Base-by-base conservation (phyloP, 92 coral and sea anemone species). In the Paramuricea clavata region DNA sequence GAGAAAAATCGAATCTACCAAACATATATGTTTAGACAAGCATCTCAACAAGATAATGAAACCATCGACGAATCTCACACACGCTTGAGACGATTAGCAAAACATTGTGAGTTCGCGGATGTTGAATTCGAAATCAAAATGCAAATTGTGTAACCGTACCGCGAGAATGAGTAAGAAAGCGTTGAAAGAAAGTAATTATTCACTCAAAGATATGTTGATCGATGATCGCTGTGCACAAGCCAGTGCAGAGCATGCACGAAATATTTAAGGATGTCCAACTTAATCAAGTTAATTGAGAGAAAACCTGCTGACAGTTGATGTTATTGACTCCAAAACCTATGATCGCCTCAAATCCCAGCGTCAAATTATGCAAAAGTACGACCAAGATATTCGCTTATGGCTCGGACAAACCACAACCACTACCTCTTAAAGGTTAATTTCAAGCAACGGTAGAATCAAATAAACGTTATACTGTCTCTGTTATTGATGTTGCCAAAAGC, bases 21-120 rank as follows among this genome's bases (percentile, higher is more conserved):
- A 65, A 61, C 71, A 22, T 88, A 82, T 77, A 60, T 33, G 59
- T 88, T 82, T 59, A 35, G 83, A 36, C 57, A 74, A 56, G 54
- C 89, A 35, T 17, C 85, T 41, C 89, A 85, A 65, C 72, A 68
- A 68, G 74, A 30, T 10, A 2, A 5, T 5, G 42, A 32, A 68
- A 27, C 43, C n/a, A 68, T 68, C 21, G 74, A 68, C 44, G 74
- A 68, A 30, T 68, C 5, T 35, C 74, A 68, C 27, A 57, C 65
- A 19, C 65, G 65, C 8, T 16, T 57, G 27, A 8, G 65, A 57
- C 26, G 30, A 8, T 5, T 57, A n/a, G 27, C 49, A 22, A 50
- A 22, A 49, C n/a, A 43, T 8, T 59, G 56, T 57, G 32, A 15
- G 2, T 57, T 57, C 5, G n/a, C 73, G 16, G 64, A 33, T 1